These are phyloP conservation scores for Microctenopoma steveboyesi DNA, from an alignment of 2,797 vertebrate genomes.

Conservation along the genomic window DNA sequence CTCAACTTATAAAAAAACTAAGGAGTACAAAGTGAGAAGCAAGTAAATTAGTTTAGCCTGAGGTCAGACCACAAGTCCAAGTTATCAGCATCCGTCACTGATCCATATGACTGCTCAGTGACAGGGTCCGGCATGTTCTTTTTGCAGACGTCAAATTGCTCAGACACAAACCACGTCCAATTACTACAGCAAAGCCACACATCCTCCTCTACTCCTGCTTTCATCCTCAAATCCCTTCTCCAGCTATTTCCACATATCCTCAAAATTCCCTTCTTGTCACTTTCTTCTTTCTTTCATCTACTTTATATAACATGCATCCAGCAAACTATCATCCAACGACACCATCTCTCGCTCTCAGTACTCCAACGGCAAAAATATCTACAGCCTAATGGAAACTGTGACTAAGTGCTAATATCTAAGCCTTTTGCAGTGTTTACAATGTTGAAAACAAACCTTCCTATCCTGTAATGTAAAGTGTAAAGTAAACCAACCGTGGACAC, in stretches of 20 bases:
- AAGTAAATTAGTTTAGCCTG: conserved; percentile 21
- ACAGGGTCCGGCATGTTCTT: conserved; percentile 61
- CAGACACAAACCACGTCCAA: conserved; percentile 29
- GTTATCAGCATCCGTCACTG: conserved; percentile 41
- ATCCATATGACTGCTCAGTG: conserved; percentile 35
- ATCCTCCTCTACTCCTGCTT: conserved; percentile 20
- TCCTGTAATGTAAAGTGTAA: conserved; percentile 2
- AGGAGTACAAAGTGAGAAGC: conserved; percentile 5
- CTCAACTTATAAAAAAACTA: too few relatives aligned
- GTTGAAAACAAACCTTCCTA: conserved; percentile 6
- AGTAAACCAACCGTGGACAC: conserved; percentile 17
- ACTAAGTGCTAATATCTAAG: conserved; percentile 3
- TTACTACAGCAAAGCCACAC: conserved; percentile 17
- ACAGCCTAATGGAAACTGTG: conserved; percentile 23
- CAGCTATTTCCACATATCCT: conserved; percentile 21
- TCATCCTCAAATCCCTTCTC: conserved; percentile 29
- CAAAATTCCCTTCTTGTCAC: conserved; percentile 26
- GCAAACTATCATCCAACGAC: not conserved
- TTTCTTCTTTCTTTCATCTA: conserved; percentile 33
- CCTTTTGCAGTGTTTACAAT: conserved; percentile 14
- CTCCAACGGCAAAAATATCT: conserved; percentile 31
- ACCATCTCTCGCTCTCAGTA: not conserved
- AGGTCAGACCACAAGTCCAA: conserved; percentile 29
- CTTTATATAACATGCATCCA: conserved; percentile 1
- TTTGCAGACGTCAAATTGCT: conserved; percentile 34